Conservation (phyloP, 2,797 vertebrate genomes). For the Anniella stebbinsi region DNA sequence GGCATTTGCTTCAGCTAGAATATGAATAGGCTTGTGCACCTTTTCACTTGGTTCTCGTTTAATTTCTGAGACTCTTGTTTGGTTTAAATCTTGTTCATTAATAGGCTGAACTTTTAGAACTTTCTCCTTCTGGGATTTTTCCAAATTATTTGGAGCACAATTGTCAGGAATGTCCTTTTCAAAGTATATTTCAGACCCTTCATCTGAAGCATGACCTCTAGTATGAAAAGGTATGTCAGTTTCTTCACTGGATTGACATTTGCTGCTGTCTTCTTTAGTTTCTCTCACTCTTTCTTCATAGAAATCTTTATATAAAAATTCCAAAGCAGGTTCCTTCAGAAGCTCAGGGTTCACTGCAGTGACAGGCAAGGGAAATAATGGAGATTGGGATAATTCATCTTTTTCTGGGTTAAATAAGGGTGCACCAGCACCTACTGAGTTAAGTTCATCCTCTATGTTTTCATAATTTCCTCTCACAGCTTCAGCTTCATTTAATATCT, state of each 20-base stretch:
- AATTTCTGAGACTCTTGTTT: neutral
- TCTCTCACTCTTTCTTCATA: constrained; percentile 89
- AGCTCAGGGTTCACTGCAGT: constrained; percentile 88
- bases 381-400: constrained; percentile 86
- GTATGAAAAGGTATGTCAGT: constrained; percentile 87
- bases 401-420: constrained; percentile 88
- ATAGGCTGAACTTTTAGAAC: constrained; percentile 50
- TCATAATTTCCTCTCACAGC: constrained; percentile 50
- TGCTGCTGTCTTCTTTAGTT: constrained; percentile 82
- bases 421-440: constrained; percentile 78
- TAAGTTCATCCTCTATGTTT: constrained; percentile 64
- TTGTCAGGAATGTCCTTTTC: constrained; percentile 94
- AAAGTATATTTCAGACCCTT: constrained; percentile 88
- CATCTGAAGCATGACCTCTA: constrained; percentile 87
- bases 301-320: constrained; percentile 93
- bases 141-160: constrained; percentile 80
- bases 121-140: constrained; percentile 67
- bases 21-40: constrained; percentile 19
- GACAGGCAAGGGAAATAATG: constrained; percentile 85
- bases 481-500: constrained; percentile 58
- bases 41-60: constrained; percentile 52
- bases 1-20: constrained; percentile 54
- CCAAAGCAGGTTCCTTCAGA: constrained; percentile 90
- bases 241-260: constrained; percentile 85
- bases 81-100: neutral